These are phyloP conservation scores for Lucifuga dentata DNA, from an alignment of 2,113 vertebrate genomes.

Conservation along the genomic window DNA sequence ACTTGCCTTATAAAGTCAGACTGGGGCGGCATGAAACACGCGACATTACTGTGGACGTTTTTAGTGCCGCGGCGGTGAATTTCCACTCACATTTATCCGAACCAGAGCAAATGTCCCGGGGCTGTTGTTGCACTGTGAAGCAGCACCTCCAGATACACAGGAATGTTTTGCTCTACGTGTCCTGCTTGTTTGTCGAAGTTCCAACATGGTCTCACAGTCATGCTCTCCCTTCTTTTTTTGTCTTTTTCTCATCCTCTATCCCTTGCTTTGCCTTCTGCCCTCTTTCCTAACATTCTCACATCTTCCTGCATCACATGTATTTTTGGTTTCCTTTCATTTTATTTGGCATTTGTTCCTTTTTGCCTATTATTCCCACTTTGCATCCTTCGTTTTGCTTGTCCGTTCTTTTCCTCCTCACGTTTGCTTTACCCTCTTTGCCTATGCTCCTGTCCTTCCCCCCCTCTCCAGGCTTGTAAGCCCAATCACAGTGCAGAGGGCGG, in stretches of 20 bases:
- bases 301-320: background rate
- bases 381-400: constrained; percentile 1
- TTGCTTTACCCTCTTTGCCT: constrained; percentile 38
- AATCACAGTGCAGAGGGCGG: constrained; percentile 95
- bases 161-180: constrained; percentile 37
- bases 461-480: constrained; percentile 96
- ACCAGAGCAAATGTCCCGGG: constrained; percentile 8
- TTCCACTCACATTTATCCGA: constrained; percentile 5
- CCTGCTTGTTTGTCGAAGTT: constrained; percentile 24
- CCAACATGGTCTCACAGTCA: constrained; percentile 47
- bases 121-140: constrained; percentile 33
- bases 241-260: constrained; percentile 40
- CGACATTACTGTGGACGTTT: background rate
- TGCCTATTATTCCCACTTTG: background rate
- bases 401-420: constrained; percentile 5
- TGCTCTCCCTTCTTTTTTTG: constrained; percentile 49
- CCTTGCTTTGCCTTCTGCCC: constrained; percentile 34
- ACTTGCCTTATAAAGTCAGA: constrained; percentile 4
- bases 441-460: constrained; percentile 2
- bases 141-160: constrained; percentile 15
- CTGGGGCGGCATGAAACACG: background rate
- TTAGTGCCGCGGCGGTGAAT: background rate
- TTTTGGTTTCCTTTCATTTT: background rate
- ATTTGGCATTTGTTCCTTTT: background rate
- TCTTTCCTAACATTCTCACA: background rate